A percentile compares a stretch with the other conserved stretches of the same genome.
Evolutionary conservation across 53 echinoderm and acorn worm genomes (phyloP).

Genomic region (Crossaster papposus): DNA sequence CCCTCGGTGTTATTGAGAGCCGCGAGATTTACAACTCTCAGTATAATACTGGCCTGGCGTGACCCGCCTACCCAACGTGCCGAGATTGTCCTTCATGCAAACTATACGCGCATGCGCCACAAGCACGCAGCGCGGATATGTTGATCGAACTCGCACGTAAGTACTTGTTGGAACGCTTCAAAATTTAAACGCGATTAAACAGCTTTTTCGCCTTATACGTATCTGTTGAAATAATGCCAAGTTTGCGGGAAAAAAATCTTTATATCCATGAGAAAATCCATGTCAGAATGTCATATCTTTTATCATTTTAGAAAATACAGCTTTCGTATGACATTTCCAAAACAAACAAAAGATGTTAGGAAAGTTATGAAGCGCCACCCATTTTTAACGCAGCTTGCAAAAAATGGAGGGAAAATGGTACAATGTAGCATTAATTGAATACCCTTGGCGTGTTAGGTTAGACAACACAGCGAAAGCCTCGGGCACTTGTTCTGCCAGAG

Average conservation of each 20-base stretch:
- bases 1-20: slow-evolving; percentile 8
- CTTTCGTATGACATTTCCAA: too few relatives aligned
- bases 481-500: slow-evolving; percentile 16
- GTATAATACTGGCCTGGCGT: background rate
- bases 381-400: background rate
- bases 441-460: background rate
- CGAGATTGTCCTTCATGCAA: background rate
- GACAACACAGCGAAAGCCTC: background rate
- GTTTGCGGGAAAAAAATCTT: too few relatives aligned
- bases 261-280: too few relatives aligned
- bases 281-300: too few relatives aligned
- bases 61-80: background rate
- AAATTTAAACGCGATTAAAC: too few relatives aligned
- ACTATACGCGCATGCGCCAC: background rate
- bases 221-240: too few relatives aligned
- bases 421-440: background rate
- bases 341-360: background rate
- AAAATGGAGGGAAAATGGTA: background rate
- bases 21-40: background rate
- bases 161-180: too few relatives aligned
- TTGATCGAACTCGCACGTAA: background rate
- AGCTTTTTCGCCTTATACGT: too few relatives aligned
- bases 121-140: background rate
- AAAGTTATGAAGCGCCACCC: slow-evolving; percentile 1
- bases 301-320: too few relatives aligned